A percentile compares a stretch with the other conserved stretches of the same genome.
phyloP scores from a whole-genome alignment of 2,113 vertebrate species.

The Chauna torquata region DNA sequence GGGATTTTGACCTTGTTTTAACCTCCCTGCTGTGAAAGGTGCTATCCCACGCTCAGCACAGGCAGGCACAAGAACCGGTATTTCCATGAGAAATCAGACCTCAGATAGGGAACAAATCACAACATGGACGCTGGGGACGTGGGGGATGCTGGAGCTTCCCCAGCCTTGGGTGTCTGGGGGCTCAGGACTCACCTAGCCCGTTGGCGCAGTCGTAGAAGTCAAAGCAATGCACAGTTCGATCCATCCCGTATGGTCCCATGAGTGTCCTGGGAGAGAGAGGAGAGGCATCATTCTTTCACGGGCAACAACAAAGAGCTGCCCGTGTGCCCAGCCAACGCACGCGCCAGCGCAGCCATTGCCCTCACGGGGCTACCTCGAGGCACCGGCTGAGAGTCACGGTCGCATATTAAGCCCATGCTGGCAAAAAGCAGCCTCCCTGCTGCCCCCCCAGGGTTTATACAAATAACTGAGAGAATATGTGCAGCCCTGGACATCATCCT shows the following conservation, averaged over 20 bases:
- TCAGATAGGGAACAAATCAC: not conserved
- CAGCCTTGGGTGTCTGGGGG: not conserved
- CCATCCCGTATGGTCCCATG: conserved; percentile 89
- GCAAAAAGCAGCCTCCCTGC: not conserved
- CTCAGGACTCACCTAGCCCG: conserved; percentile 82
- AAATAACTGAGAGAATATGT: conserved; percentile 12
- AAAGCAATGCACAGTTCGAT: conserved; percentile 83
- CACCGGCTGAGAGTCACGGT: not conserved
- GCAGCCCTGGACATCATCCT: conserved; percentile 18
- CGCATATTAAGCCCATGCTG: fast-evolving
- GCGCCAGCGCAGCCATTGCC: fast-evolving
- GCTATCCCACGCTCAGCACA: fast-evolving
- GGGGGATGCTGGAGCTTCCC: fast-evolving
- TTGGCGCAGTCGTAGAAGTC: conserved; percentile 89
- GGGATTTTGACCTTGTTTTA: not conserved
- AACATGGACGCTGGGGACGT: fast-evolving
- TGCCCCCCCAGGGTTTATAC: not conserved
- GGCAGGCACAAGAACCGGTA: not conserved
- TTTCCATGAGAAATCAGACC: not conserved
- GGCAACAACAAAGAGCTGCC: not conserved
- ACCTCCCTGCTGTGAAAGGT: not conserved
- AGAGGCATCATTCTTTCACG: not conserved
- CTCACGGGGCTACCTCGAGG: fast-evolving
- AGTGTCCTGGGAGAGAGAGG: conserved; percentile 80
- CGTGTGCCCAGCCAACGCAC: not conserved